Evolutionary conservation across 2,113 vertebrate species (phyloP).

Genomic region (Odontesthes bonariensis): DNA sequence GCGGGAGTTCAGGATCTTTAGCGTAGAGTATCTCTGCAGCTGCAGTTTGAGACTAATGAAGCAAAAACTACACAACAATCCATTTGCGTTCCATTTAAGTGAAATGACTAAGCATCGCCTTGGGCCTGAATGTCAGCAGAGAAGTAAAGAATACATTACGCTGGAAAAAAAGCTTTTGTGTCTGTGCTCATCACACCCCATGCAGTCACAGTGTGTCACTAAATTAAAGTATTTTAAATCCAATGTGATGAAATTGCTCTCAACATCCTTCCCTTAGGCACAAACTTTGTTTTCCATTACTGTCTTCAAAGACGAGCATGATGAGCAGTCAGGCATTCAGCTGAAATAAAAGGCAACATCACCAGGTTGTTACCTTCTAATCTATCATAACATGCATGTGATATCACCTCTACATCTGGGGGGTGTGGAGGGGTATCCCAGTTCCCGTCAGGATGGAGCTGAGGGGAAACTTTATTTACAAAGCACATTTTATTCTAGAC

Average conservation of each 20-base stretch:
- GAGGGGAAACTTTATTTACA: too few relatives aligned
- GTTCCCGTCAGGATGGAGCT: too few relatives aligned
- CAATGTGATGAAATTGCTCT: conserved; percentile 62
- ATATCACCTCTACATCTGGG: not conserved
- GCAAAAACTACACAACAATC: conserved; percentile 63
- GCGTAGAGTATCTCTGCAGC: not conserved
- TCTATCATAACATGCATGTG: conserved; percentile 8
- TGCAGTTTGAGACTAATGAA: conserved; percentile 65
- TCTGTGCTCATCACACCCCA: conserved; percentile 47
- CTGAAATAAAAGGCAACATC: conserved; percentile 43
- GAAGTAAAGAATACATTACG: conserved; percentile 72
- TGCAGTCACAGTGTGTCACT: conserved; percentile 53
- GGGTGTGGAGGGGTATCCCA: too few relatives aligned
- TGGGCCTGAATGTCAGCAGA: conserved; percentile 66
- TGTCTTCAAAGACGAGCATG: conserved; percentile 43
- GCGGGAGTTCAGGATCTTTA: conserved; percentile 29
- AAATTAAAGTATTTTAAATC: conserved; percentile 47
- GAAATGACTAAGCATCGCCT: conserved; percentile 77
- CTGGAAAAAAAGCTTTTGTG: conserved; percentile 61
- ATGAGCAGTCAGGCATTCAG: conserved; percentile 23
- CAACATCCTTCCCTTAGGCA: conserved; percentile 57
- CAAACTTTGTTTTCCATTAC: conserved; percentile 54
- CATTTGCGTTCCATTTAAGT: conserved; percentile 78
- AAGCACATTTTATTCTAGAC: too few relatives aligned
- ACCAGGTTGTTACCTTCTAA: conserved; percentile 19